phyloP scores from a whole-genome alignment of 2,888 invertebrate species.

The Cyclophora punctaria region DNA sequence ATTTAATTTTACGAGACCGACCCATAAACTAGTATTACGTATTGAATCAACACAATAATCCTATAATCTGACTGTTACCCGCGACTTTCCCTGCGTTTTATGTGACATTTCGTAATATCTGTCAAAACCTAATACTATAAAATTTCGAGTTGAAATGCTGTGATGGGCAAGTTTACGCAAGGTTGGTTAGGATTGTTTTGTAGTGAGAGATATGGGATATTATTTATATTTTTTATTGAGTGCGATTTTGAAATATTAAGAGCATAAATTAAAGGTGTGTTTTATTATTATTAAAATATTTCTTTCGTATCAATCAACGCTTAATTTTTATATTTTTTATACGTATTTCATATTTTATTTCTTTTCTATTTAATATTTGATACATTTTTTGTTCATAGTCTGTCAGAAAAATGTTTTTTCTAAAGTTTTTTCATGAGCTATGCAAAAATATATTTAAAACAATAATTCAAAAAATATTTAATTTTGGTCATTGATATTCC shows the following conservation, averaged over 20 bases:
- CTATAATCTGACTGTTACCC: conserved; percentile 36
- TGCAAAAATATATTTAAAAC: neutral
- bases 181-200: conserved; percentile 10
- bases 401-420: too few relatives aligned
- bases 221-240: neutral
- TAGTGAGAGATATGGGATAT: conserved; percentile 13
- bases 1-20: conserved; percentile 3
- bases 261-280: too few relatives aligned
- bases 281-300: too few relatives aligned
- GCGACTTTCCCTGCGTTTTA: conserved; percentile 50
- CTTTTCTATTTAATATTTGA: neutral
- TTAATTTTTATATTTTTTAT: too few relatives aligned
- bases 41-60: conserved; percentile 43
- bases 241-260: too few relatives aligned
- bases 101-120: conserved; percentile 59
- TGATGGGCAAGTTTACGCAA: conserved; percentile 33
- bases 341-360: too few relatives aligned
- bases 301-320: too few relatives aligned
- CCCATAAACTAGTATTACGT: conserved; percentile 24
- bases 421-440: neutral
- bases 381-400: neutral
- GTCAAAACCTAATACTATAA: conserved; percentile 67
- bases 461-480: neutral
- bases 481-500: neutral
- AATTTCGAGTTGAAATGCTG: conserved; percentile 42